These are phyloP conservation scores for Pterocles gutturalis DNA, from an alignment of 2,113 vertebrate genomes.

Conservation along the genomic window DNA sequence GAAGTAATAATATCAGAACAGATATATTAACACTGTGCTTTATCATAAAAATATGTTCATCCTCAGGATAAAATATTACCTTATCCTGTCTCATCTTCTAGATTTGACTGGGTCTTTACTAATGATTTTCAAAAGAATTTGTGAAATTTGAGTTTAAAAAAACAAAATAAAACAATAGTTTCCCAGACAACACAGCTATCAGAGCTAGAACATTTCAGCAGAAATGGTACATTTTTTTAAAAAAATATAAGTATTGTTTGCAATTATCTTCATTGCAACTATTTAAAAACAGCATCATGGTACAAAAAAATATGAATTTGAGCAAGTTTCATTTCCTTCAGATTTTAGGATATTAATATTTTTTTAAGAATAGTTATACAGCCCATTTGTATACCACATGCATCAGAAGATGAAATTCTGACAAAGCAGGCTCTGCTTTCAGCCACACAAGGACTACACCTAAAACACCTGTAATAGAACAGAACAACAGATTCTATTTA, in stretches of 20 bases:
- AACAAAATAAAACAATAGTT: background rate
- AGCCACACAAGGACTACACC: background rate
- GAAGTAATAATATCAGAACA: background rate
- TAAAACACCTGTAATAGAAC: background rate
- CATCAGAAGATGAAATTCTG: background rate
- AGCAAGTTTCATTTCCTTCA: background rate
- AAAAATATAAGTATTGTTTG: background rate
- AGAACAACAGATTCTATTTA: background rate
- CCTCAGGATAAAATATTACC: background rate
- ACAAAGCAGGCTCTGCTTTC: background rate
- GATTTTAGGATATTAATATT: background rate
- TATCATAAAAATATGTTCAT: background rate
- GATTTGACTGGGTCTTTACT: background rate
- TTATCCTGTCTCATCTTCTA: background rate
- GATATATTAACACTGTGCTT: background rate
- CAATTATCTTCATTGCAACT: background rate
- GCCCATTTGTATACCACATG: background rate
- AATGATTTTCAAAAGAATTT: background rate
- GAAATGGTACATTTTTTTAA: background rate
- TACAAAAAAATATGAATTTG: background rate
- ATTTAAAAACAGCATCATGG: background rate
- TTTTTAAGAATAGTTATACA: background rate
- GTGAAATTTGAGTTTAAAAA: background rate
- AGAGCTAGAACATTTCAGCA: background rate
- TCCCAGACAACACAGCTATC: background rate